Conservation (phyloP, 2,888 invertebrate genomes). For the Cheilosia variabilis region DNA sequence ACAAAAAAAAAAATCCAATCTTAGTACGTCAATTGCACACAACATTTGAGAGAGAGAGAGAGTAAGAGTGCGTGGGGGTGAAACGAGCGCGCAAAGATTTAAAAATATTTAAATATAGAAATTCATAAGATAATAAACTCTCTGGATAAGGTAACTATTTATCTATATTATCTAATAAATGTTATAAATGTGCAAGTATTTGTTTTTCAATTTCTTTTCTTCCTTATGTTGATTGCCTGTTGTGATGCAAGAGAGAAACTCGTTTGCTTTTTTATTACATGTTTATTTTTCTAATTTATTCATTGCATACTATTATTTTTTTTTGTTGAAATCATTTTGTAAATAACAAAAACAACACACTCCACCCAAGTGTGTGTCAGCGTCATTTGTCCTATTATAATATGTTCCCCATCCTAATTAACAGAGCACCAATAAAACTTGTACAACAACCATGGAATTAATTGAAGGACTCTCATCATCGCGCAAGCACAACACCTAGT, state of each 20-base stretch:
- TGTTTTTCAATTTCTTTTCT: constrained; percentile 13
- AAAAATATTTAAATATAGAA: constrained; percentile 27
- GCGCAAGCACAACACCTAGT: constrained; percentile 59
- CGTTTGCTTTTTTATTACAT: constrained; percentile 48
- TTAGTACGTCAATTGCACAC: constrained; percentile 74
- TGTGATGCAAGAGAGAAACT: constrained; percentile 62
- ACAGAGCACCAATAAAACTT: constrained; percentile 42
- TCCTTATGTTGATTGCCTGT: constrained; percentile 58
- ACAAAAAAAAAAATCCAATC: constrained; percentile 51
- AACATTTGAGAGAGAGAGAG: constrained; percentile 59
- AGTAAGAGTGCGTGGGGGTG: constrained; percentile 21
- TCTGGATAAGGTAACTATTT: constrained; percentile 71
- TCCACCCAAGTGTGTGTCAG: constrained; percentile 23
- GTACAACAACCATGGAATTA: constrained; percentile 39
- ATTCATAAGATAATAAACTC: constrained; percentile 48
- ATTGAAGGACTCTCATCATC: constrained; percentile 52
- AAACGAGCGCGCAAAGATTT: constrained; percentile 34
- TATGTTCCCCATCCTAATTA: constrained; percentile 13
- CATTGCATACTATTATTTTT: constrained; percentile 20
- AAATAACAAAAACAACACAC: constrained; percentile 35
- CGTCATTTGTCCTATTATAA: background rate
- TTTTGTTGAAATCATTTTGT: background rate
- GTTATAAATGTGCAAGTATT: constrained; percentile 59
- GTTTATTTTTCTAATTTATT: background rate
- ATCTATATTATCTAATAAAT: constrained; percentile 42